Evolutionary conservation across 1,140 invertebrate species (phyloP), one percentile per base, ranked within the genome.

Genomic region (Polypedilum pembai): DNA sequence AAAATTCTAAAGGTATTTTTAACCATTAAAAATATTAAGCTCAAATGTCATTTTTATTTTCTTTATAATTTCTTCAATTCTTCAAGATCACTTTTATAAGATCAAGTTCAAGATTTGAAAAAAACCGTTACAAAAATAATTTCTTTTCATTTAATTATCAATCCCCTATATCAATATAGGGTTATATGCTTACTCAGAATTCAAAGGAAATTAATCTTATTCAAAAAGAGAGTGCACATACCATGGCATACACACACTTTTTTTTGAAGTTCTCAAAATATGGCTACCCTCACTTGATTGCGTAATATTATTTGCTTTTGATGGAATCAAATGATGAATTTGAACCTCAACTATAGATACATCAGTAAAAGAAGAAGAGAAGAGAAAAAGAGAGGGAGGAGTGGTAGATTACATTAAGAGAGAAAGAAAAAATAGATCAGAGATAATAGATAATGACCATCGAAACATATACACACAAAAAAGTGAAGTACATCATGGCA

Each of bases 391-490:
- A 56, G 45, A n/a, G n/a, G 45, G 45, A n/a, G 45, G 45, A 56
- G 45, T 56, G 45, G 45, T 56, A 56, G 45, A 56, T 56, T 56
- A 56, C 45, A 56, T 56, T 56, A 56, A n/a, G 10, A 56, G 45
- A 56, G 24, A 33, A 33, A 33, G 24, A 33, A 33, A 33, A 33
- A 33, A 33, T 1, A 33, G 45, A 56, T 56, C 45, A 56, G 45
- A 56, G 45, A 56, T 56, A 56, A 56, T 56, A 56, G 45, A 56
- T 56, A 56, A 56, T 56, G 45, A 56, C 45, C 45, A 56, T 56
- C 45, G 45, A 56, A 56, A 56, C 12, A 56, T n/a, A 56, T 12
- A 56, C 45, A 56, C 10, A 12, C 8, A 56, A 56, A 56, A 56
- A 56, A 56, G n/a, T 4, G 7, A 15, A 56, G 45, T 56, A 56